Evolutionary conservation across 2,797 vertebrate genomes (phyloP), one percentile per base, ranked within the genome.

Genomic region (Delichon dasypus): DNA sequence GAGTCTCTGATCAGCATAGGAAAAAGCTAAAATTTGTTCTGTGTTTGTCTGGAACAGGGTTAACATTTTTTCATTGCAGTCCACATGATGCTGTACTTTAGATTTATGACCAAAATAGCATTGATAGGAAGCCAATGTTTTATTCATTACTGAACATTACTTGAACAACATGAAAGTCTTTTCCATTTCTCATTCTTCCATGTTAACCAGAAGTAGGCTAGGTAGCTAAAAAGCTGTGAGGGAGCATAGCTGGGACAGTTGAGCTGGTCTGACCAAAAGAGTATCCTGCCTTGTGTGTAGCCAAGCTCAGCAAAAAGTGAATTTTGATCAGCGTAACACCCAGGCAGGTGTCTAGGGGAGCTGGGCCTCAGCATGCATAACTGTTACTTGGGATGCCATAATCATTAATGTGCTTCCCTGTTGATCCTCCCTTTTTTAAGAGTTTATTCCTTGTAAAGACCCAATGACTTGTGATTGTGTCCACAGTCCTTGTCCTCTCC

Each of bases 341-440:
- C 32, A 67, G 38, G 10, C n/a, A 66, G 7, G 11, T 73, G 21
- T 55, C 42, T 26, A 34, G 30, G 26, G 34, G 71, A 67, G 20
- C 36, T 12, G 6, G 10, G 18, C 19, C 7, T 74, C 72, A 71
- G 21, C 30, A 54, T 0, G 0, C 2, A 1, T 30, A 38, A 12
- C 5, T n/a, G 15, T 45, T 42, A 25, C 13, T 55, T 44, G 23
- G 23, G 26, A 17, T 29, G 18, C 19, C 9, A 16, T 30, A 67
- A 42, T 9, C 25, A 57, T 0, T 0, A 45, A 29, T 23, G 3
- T 16, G n/a, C 9, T 36, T 5, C 5, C 0, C 9, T 7, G 13
- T 57, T 44, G 16, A 18, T 42, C 8, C 21, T 85, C 32, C 30
- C 38, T 72, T 68, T 47, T 17, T 26, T 53, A 26, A 55, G 38